Evolutionary conservation across 2,888 invertebrate genomes (phyloP).

Genomic region (Epistrophella euchroma): DNA sequence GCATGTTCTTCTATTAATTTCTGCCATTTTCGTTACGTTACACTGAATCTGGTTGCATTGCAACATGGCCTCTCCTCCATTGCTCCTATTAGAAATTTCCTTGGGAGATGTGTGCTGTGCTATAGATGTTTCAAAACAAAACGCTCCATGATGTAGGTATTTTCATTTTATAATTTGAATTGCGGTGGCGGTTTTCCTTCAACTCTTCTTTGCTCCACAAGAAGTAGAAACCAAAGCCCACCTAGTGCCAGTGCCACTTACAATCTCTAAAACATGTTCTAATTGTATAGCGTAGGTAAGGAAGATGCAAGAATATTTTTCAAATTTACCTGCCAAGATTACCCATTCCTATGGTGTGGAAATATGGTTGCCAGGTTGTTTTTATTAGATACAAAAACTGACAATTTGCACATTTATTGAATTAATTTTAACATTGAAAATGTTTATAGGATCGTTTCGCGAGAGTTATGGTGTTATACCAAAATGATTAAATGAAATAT

Average conservation of each 20-base stretch:
- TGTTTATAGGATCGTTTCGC: no score
- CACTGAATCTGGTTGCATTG: slow-evolving; percentile 46
- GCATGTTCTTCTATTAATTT: slow-evolving; percentile 44
- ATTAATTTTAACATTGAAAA: no score
- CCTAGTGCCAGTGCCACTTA: slow-evolving; percentile 62
- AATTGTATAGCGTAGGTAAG: slow-evolving; percentile 32
- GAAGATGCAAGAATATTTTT: slow-evolving; percentile 64
- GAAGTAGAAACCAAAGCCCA: slow-evolving; percentile 22
- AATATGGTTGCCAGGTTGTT: neutral
- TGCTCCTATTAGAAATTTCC: slow-evolving; percentile 19
- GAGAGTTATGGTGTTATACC: no score
- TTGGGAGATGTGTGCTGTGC: slow-evolving; percentile 42
- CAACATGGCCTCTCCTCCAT: slow-evolving; percentile 50
- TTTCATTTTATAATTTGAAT: slow-evolving; percentile 74
- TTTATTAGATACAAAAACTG: neutral
- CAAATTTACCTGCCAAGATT: slow-evolving; percentile 72
- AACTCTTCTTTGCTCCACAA: slow-evolving; percentile 8
- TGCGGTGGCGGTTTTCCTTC: slow-evolving; percentile 69
- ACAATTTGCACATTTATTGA: neutral
- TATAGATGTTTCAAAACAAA: slow-evolving; percentile 29
- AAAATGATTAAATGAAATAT: no score
- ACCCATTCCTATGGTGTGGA: slow-evolving; percentile 45
- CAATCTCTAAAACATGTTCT: slow-evolving; percentile 68
- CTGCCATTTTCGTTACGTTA: slow-evolving; percentile 48
- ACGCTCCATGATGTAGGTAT: slow-evolving; percentile 71